Conservation (phyloP, 2,888 invertebrate species). For the Cryptocheilus praepositus region DNA sequence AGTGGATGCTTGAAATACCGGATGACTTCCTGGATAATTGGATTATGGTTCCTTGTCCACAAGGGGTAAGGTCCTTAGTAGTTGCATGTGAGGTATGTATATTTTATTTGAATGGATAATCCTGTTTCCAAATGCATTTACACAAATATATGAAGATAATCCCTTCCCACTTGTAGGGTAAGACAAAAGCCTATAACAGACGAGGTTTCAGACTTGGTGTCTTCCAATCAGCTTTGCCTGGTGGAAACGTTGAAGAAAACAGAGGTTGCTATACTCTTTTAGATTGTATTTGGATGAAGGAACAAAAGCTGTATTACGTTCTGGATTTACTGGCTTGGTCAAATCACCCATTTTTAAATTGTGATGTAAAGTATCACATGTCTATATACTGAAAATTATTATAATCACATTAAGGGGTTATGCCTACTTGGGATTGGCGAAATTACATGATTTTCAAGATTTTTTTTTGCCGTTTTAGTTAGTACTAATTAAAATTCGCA, state of each 20-base stretch:
- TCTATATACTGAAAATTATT: not conserved
- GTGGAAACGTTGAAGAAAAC: conserved; percentile 77
- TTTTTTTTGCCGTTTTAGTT: no score
- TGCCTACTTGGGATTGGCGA: no score
- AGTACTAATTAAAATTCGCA: no score
- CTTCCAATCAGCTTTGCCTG: conserved; percentile 82
- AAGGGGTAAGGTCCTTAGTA: conserved; percentile 88
- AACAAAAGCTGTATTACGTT: conserved; percentile 82
- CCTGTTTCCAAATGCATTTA: not conserved
- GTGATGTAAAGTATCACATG: conserved; percentile 80
- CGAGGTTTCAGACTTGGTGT: conserved; percentile 75
- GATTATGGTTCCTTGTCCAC: conserved; percentile 87
- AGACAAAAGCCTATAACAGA: conserved; percentile 83
- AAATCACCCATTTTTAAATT: conserved; percentile 82
- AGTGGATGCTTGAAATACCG: conserved; percentile 94
- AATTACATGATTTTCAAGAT: no score
- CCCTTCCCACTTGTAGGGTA: conserved; percentile 77
- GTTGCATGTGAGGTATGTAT: conserved; percentile 81
- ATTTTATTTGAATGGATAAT: not conserved
- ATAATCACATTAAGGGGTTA: no score
- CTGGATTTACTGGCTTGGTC: conserved; percentile 92
- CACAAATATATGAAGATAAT: conserved; percentile 10
- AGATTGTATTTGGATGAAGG: conserved; percentile 87
- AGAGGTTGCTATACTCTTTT: conserved; percentile 80
- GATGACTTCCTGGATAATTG: conserved; percentile 83